Base-by-base conservation (phyloP, 2,113 vertebrate species). In the Gymnorhina tibicen region DNA sequence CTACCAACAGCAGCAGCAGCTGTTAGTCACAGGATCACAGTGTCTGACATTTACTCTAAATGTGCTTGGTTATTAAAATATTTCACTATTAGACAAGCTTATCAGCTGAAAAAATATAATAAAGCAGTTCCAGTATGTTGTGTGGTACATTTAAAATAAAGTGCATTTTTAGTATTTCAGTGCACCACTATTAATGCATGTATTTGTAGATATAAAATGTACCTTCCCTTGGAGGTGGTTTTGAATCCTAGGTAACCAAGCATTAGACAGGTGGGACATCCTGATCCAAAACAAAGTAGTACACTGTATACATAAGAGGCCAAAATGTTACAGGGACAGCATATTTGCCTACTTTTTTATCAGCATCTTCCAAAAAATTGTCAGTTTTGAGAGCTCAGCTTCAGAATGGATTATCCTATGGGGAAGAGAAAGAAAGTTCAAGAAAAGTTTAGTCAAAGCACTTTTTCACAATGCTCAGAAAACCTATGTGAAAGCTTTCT, bases 1-100 rank as follows among this genome's bases (percentile, higher is more conserved):
- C 81, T 59, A 95, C 72, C 83, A 97, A 87, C 94, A 98, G 94
- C 97, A 98, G 95, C 87, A 97, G 95, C 97, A 98, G 97, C 96
- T 98, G 97, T 85, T 98, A 95, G 93, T 97, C 91, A 95, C 82
- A 95, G 84, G 94, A 97, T 95, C 91, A 37, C 70, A 94, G 75
- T 90, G 79, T 92, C 95, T 98, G 97, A 98, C 96, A 97, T 98
- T 98, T 98, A 98, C 96, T 93, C 79, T 97, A 96, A 96, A 92
- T 91, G 60, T 89, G 44, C 84, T 96, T 95, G 84, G 88, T 97
- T 98, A 97, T 98, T 98, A 97, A 98, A 98, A 97, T 97, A 97
- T 98, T 96, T 98, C 89, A 91, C 49, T 89, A 81, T 95, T 95
- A 97, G 94, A 98, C 86, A 97, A 96, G 79, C 81, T 97, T 97